Evolutionary conservation across 2,888 invertebrate genomes (phyloP), one percentile per base, ranked within the genome.

Genomic region (Allolobophora icterica): DNA sequence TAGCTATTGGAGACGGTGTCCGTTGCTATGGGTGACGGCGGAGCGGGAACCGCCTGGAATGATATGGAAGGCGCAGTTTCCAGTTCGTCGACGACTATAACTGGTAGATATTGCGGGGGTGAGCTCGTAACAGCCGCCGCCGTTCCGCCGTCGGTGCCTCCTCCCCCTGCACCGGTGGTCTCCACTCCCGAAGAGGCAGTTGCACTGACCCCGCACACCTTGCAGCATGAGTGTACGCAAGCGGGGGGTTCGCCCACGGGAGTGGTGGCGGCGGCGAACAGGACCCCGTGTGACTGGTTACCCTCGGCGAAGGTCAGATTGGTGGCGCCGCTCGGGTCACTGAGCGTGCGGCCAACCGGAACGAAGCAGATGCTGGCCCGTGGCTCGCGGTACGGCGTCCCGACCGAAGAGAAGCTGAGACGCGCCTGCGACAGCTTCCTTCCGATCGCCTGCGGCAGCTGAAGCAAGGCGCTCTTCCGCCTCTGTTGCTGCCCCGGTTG

Each of bases 321-420:
- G 71, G 71, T 89, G 40, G 89, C 87, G 21, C 91, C 92, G 33
- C 84, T 91, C 4, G 92, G 92, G 89, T 91, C 92, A 90, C 92
- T 91, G 90, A 92, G 71, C 11, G 92, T 91, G 1, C 92, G 83
- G 21, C 89, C 91, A 21, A 92, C 92, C 2, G 92, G 92, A 21
- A 92, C 90, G 52, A 92, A 91, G 84, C 92, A 92, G 13, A 92
- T 89, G 89, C 92, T 92, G 84, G 91, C 90, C 52, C 92, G 38
- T 30, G 92, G 83, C 34, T 89, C 71, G 21, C 90, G 33, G 87
- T 58, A 58, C 6, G 87, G 89, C 33, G 91, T 42, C 0, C 91
- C 90, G 13, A 52, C 91, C 6, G 92, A 91, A 6, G 91, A 91
- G 35, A 92, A 91, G 83, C 92, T 92, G 89, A 90, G 83, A 1